Base-by-base conservation (phyloP, 2,888 invertebrate genomes). In the Pemphredon lugubris region DNA sequence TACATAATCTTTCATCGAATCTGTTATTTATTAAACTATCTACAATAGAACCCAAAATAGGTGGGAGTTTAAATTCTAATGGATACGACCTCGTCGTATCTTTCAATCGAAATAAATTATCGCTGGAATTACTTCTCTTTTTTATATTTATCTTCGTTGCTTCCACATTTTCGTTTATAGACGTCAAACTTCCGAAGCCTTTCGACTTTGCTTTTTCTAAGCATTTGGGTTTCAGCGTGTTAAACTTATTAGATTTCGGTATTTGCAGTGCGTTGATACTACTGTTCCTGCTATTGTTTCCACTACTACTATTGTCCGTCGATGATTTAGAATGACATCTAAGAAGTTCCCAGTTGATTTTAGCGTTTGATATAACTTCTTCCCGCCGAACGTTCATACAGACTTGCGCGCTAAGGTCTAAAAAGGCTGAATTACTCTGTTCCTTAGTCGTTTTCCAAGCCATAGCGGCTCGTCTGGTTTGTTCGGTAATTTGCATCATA, bases 321-420 rank as follows among this genome's bases (percentile, higher is more conserved):
- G 93, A 91, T 76, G 92, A 92, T 88, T 92, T 93, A 30, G 93
- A 93, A 90, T 93, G 94, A 2, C 95, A 93, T 67, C 95, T 92
- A 11, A 96, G 90, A 50, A 96, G 89, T 87, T 96, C 96, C 96
- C 96, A 96, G 86, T 96, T 96, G n/a, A 95, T 95, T 74, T 95
- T 92, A 1, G 96, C 96, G 85, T 96, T 96, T 39, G 95, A 94
- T 73, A 96, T 96, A 2, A 96, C 94, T 88, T 96, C 95, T 87
- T 96, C 96, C n/a, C 96, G 91, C 0, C 94, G 92, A 34, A 94
- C 94, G 73, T 91, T 92, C 39, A 90, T 85, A 53, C 90, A 90
- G 9, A 92, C 91, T 78, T 93, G 92, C 45, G 91, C 91, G 39
- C 92, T 92, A 20, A 94, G 91, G 54, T 94, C 93, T 83, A 93